These are phyloP conservation scores for Standfussiana lucernea DNA, from an alignment of 2,888 invertebrate species.

Conservation along the genomic window DNA sequence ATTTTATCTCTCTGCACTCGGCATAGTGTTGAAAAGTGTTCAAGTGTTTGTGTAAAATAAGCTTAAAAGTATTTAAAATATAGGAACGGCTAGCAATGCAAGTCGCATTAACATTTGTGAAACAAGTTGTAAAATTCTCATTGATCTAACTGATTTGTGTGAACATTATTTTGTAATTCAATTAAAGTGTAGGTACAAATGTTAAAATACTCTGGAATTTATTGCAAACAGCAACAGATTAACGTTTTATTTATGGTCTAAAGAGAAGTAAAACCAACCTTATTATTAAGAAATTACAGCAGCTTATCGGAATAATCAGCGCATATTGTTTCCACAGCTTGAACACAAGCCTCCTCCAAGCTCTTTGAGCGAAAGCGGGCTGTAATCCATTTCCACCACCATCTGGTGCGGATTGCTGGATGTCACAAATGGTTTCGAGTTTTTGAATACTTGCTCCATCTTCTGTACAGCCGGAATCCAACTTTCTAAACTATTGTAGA, in stretches of 20 bases:
- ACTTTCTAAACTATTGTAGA: neutral
- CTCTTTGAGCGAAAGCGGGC: neutral
- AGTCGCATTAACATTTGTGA: constrained; percentile 28
- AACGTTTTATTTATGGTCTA: neutral
- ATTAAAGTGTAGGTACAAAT: constrained; percentile 19
- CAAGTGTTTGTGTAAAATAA: neutral
- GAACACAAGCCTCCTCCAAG: neutral
- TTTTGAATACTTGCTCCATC: neutral
- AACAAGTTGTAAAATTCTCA: constrained; percentile 29
- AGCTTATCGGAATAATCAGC: neutral
- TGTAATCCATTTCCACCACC: neutral
- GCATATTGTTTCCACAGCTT: neutral
- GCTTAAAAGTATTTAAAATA: constrained; percentile 12
- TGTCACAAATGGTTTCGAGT: neutral
- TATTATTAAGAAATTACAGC: neutral
- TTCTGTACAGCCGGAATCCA: too few species aligned
- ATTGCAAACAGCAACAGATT: neutral
- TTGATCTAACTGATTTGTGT: constrained; percentile 17
- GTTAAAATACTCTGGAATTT: neutral
- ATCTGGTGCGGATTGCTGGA: neutral
- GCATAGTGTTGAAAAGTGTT: neutral
- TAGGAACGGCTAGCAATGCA: constrained; percentile 10
- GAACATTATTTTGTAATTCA: constrained; percentile 41
- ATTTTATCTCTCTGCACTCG: neutral
- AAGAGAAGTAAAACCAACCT: neutral